These are phyloP conservation scores for Cyclophora punctaria DNA, from an alignment of 2,888 invertebrate species.

Conservation along the genomic window DNA sequence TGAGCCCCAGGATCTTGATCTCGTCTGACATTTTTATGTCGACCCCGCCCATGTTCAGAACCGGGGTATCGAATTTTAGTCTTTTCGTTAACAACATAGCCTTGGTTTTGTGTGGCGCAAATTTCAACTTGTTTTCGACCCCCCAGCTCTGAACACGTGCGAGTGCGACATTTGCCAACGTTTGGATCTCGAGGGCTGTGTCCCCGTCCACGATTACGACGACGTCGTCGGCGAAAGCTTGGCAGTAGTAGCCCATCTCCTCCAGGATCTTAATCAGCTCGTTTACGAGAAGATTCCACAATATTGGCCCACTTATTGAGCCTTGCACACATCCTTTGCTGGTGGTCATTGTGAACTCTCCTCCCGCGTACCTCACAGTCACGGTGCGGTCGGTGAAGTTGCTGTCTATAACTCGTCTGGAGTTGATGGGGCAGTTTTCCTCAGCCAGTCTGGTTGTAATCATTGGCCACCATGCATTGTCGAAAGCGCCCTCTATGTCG, in stretches of 20 bases:
- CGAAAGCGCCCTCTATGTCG: conserved; percentile 27
- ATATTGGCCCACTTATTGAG: conserved; percentile 10
- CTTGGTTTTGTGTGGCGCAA: neutral
- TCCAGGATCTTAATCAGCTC: conserved; percentile 4
- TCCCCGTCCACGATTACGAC: conserved; percentile 7
- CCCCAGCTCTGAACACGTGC: conserved; percentile 6
- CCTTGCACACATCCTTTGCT: conserved; percentile 12
- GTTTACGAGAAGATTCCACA: conserved; percentile 16
- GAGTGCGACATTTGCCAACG: conserved; percentile 11
- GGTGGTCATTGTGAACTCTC: neutral
- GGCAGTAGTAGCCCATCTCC: neutral
- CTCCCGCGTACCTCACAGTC: conserved; percentile 1
- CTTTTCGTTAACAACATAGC: neutral
- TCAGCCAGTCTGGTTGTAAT: conserved; percentile 5
- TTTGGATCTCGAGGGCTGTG: conserved; percentile 3
- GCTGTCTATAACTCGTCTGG: neutral
- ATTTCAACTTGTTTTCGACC: conserved; percentile 4
- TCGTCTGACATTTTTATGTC: neutral
- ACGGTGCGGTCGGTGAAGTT: conserved; percentile 1
- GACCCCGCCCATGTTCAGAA: neutral
- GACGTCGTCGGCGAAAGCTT: conserved; percentile 11
- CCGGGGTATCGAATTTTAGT: neutral
- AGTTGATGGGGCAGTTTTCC: conserved; percentile 1
- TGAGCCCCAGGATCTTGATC: neutral
- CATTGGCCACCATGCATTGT: conserved; percentile 28